These are phyloP conservation scores for Pollenia amentaria DNA, from an alignment of 2,888 invertebrate species.

Conservation along the genomic window DNA sequence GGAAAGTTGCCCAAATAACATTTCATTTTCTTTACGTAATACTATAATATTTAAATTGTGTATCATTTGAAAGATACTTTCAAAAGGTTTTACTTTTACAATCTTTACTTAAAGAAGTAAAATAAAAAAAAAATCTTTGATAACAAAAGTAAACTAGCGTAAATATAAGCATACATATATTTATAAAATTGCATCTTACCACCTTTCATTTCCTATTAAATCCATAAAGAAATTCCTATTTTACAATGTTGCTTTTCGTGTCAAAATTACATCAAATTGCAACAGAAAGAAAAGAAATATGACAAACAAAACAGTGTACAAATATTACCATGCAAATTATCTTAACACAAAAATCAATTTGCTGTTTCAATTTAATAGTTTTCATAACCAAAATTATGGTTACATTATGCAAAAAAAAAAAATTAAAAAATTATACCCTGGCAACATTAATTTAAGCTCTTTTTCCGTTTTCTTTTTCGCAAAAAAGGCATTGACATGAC, in stretches of 20 bases:
- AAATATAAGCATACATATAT: too few species aligned
- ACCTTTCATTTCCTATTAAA: background rate
- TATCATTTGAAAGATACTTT: too few species aligned
- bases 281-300: background rate
- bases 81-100: too few species aligned
- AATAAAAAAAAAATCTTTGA: too few species aligned
- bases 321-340: constrained; percentile 61
- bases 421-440: constrained; percentile 59
- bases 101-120: too few species aligned
- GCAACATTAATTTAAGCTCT: constrained; percentile 26
- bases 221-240: background rate
- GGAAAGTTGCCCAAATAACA: too few species aligned
- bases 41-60: too few species aligned
- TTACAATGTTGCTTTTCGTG: constrained; percentile 22
- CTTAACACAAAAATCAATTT: constrained; percentile 53
- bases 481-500: constrained; percentile 60
- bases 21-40: too few species aligned
- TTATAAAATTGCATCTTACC: background rate
- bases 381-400: constrained; percentile 38
- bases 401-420: constrained; percentile 34
- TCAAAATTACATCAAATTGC: constrained; percentile 35
- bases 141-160: too few species aligned
- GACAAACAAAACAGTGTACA: background rate
- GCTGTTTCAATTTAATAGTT: constrained; percentile 43
- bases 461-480: background rate